Percentiles rank a stretch among this genome's conserved stretches.
These are phyloP conservation scores for Labroides dimidiatus DNA, from an alignment of 2,797 vertebrate species.

Conservation along the genomic window DNA sequence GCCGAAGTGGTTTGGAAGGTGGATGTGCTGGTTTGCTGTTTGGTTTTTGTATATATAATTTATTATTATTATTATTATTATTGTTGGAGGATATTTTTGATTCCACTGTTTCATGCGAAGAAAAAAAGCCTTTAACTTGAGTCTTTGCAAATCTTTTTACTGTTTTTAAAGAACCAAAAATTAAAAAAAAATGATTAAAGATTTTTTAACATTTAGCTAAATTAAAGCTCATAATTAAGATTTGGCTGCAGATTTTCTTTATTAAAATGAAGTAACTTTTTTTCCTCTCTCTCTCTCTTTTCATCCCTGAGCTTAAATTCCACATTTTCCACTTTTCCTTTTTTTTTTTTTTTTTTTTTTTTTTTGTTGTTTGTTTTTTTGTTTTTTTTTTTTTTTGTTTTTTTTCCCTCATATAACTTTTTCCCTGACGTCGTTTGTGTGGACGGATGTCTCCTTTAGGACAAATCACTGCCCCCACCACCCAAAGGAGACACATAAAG, in stretches of 20 bases:
- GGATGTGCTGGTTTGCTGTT: background rate
- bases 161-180: background rate
- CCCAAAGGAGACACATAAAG: slow-evolving; percentile 79
- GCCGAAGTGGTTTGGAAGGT: background rate
- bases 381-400: slow-evolving; percentile 33
- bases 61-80: no score
- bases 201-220: no score
- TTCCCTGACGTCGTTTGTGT: slow-evolving; percentile 38
- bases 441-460: slow-evolving; percentile 71
- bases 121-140: background rate
- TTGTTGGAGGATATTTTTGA: background rate
- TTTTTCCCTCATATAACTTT: slow-evolving; percentile 57
- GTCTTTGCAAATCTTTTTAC: background rate
- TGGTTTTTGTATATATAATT: no score
- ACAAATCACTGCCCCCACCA: slow-evolving; percentile 55
- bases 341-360: slow-evolving; percentile 29
- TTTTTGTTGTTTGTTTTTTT: slow-evolving; percentile 39
- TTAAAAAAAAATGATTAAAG: background rate
- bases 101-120: background rate
- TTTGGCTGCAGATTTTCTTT: no score
- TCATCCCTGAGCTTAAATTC: background rate
- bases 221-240: no score
- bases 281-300: no score
- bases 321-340: slow-evolving; percentile 18
- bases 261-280: no score